These are phyloP conservation scores for Leucophenga maculata DNA, from an alignment of 2,888 invertebrate genomes.

Conservation along the genomic window DNA sequence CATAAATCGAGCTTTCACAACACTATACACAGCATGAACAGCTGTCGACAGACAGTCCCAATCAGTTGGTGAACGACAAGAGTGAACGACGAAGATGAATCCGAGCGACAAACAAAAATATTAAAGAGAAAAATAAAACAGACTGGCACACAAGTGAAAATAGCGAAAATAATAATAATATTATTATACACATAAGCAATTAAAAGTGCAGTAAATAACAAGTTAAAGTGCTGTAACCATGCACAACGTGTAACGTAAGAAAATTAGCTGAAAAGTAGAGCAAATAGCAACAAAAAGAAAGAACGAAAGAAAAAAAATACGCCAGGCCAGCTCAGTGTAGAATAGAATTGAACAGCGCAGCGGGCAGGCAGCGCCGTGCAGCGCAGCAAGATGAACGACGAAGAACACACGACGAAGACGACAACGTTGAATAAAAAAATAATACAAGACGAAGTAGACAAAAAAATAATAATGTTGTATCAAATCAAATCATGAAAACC, in stretches of 20 bases:
- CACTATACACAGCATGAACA: neutral
- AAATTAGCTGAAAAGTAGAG: slow-evolving; percentile 22
- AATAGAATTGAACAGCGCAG: neutral
- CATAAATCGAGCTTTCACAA: too few relatives aligned
- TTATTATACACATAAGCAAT: slow-evolving; percentile 49
- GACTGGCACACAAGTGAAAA: slow-evolving; percentile 2
- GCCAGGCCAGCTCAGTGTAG: slow-evolving; percentile 7
- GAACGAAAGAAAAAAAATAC: slow-evolving; percentile 30
- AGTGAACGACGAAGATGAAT: neutral
- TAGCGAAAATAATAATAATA: slow-evolving; percentile 52
- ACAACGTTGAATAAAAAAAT: slow-evolving; percentile 53
- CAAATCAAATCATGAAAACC: neutral
- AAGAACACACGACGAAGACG: slow-evolving; percentile 55
- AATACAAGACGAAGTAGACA: slow-evolving; percentile 33
- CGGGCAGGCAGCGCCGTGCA: neutral
- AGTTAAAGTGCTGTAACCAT: slow-evolving; percentile 28
- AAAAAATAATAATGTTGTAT: neutral
- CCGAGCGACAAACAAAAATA: neutral
- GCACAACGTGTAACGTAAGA: neutral
- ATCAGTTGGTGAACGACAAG: neutral
- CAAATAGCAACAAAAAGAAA: slow-evolving; percentile 26
- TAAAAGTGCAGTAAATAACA: slow-evolving; percentile 56
- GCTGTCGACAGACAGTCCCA: neutral
- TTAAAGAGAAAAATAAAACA: slow-evolving; percentile 3
- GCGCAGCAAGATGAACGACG: slow-evolving; percentile 54